Evolutionary conservation across 2,797 vertebrate genomes (phyloP), one percentile per base, ranked within the genome.

Genomic region (Pantherophis vulpinus): DNA sequence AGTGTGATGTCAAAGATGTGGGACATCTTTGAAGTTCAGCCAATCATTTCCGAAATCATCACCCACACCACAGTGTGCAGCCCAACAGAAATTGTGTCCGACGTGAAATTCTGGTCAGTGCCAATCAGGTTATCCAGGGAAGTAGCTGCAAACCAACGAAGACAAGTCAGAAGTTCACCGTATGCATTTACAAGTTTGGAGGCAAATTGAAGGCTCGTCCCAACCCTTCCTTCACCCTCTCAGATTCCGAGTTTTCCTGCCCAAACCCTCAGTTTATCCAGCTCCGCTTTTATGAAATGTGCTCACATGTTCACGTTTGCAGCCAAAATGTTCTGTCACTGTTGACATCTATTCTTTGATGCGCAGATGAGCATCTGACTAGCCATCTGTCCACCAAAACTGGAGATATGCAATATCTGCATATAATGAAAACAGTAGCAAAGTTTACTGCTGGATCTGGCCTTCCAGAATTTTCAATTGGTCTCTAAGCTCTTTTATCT

Each of bases 381-480:
- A 97, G 96, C 97, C 98, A 98, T 98, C 97, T 98, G 98, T 97
- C 97, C 94, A 88, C 96, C 95, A 5, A 97, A 96, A 92, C 94
- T 93, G 18, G 27, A 95, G 94, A 96, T 94, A 94, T n/a, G n/a
- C n/a, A n/a, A n/a, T n/a, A n/a, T n/a, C n/a, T n/a, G n/a, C n/a
- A n/a, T n/a, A n/a, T 97, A 97, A 97, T 95, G 94, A 96, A 96
- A 93, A 95, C 95, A 90, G 93, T 93, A 89, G 27, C 94, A 94
- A 96, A 91, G 88, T 94, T 95, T 1, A 20, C 32, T 87, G 96
- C 95, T 89, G 32, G n/a, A 56, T 88, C 92, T 95, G 96, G 94
- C 97, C 95, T 94, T 93, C 74, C 16, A 8, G 95, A 92, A 93
- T 87, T 89, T 55, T 25, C 42, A 55, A 70, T 93, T 86, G 88